Base-by-base conservation (phyloP, 2,113 vertebrate genomes). In the Cygnus atratus region DNA sequence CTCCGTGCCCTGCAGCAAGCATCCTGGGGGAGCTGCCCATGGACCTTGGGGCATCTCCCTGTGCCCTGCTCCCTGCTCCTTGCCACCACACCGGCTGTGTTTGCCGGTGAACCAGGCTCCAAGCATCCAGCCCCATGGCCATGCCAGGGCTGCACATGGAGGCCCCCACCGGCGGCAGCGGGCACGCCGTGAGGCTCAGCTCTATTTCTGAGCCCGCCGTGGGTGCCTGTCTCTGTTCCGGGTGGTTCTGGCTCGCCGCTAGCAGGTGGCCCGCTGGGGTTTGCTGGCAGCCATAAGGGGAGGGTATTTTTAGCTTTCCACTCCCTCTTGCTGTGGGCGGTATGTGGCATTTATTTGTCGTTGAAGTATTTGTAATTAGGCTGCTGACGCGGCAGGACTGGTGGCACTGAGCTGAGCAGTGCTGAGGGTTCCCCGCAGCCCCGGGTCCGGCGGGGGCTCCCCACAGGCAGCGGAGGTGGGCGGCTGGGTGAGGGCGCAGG, bases 251-350 rank as follows among this genome's bases (percentile, higher is more conserved):
- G 86, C 79, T 95, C 74, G 50, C 68, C 0, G 1, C 57, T 74
- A 92, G 70, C 92, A 91, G 94, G 76, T 91, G 92, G 93, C 87
- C 87, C 0, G 1, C 80, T 87, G 96, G 81, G 73, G 8, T 91
- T 78, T 92, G 86, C 83, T 94, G 94, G 88, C 92, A 97, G 80
- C 76, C 14, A 0, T 19, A 3, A 80, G 68, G 85, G 84, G 68
- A 90, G 76, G 76, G 74, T 91, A 95, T 96, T 96, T 97, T 96
- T 93, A 95, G 89, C 88, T 75, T 44, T 68, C 61, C 73, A 28
- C 74, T 91, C 94, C 91, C 52, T 82, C 84, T 61, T 68, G 84
- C 91, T 84, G 94, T 95, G 86, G 95, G 95, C 0, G 62, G 86
- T 2, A 46, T 77, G 84, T 95, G 91, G 92, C 80, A 52, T 84